A percentile compares a stretch with the other conserved stretches of the same genome.
phyloP scores from a whole-genome alignment of 1,140 invertebrate genomes.

The Atta cephalotes region DNA sequence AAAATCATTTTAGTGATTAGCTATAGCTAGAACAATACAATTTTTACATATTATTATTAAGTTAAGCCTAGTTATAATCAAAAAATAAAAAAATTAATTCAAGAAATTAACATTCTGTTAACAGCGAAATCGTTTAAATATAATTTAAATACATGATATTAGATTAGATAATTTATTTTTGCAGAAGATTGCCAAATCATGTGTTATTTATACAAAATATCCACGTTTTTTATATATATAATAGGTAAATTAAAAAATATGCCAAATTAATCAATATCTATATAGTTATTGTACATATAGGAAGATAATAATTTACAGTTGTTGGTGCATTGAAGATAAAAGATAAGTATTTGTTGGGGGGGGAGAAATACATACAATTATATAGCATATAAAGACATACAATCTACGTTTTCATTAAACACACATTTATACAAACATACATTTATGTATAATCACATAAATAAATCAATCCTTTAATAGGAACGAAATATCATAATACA shows the following conservation, averaged over 20 bases:
- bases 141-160: slow-evolving; percentile 1
- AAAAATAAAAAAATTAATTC: no score
- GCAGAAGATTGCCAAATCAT: background rate
- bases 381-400: slow-evolving; percentile 11
- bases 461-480: background rate
- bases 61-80: no score
- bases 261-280: background rate
- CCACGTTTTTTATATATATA: background rate
- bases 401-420: slow-evolving; percentile 11
- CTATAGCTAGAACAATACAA: no score
- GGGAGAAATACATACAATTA: background rate
- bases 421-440: slow-evolving; percentile 14
- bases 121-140: background rate
- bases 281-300: slow-evolving; percentile 4
- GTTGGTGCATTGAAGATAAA: background rate
- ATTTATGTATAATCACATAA: background rate
- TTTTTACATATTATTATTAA: no score
- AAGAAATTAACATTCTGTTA: no score
- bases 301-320: slow-evolving; percentile 5
- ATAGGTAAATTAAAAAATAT: background rate
- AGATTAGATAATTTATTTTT: slow-evolving; percentile 19
- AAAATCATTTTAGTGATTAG: no score
- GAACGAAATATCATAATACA: background rate
- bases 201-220: slow-evolving; percentile 4
- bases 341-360: background rate